Evolutionary conservation across 1,140 invertebrate genomes (phyloP), one percentile per base, ranked within the genome.

Genomic region (Diprion similis): DNA sequence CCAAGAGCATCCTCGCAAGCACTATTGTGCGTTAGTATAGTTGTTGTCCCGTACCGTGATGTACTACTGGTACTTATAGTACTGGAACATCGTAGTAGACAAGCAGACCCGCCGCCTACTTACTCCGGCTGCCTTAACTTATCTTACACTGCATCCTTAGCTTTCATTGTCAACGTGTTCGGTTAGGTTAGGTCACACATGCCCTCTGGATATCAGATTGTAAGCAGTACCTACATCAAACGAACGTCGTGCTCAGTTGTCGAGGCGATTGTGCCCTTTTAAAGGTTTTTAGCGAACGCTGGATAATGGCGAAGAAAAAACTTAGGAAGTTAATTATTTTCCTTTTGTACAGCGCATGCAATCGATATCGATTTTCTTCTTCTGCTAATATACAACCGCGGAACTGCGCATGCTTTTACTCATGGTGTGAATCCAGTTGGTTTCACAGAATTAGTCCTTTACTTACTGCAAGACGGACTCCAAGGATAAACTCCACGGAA

Each of bases 131-230:
- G 48, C 48, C 48, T 10, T 10, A 51, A 51, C 10, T 51, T n/a
- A 51, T 10, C 48, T 15, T 51, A 15, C 24, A 2, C 51, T 17
- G 51, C 51, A 59, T 59, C n/a, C 51, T 59, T 59, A 17, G 51
- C 51, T 59, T 59, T 59, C 51, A 59, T 59, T 59, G 51, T 59
- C 51, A 59, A 59, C 51, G n/a, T 59, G 6, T 59, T 59, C 51
- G n/a, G 51, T 59, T 59, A 13, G 51, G 51, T 59, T 59, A 59
- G 51, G 9, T 37, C 24, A 37, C 24, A 37, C 51, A 59, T 59
- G 51, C 51, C 9, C 51, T 59, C 51, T 59, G 51, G n/a, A n/a
- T 13, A 15, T 59, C 51, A 13, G 11, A 4, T 17, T n/a, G n/a
- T n/a, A n/a, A n/a, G n/a, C n/a, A n/a, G n/a, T n/a, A n/a, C n/a